Evolutionary conservation across 2,113 vertebrate species (phyloP), one percentile per base, ranked within the genome.

Genomic region (Percina caprodes): DNA sequence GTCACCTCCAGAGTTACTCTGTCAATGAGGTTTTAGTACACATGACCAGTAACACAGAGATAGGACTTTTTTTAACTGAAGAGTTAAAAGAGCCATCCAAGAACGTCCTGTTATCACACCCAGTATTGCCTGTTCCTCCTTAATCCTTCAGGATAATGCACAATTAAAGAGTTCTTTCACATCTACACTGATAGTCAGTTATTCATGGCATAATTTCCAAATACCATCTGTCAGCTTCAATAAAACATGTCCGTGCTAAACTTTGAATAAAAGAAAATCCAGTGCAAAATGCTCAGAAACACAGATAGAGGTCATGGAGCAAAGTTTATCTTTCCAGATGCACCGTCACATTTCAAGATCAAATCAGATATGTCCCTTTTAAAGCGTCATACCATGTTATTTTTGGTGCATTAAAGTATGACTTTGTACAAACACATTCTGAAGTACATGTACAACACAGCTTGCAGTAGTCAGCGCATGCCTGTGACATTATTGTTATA

Each of bases 401-500:
- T 30, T 55, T n/a, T 19, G 24, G 26, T 30, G 19, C 51, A 7
- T 33, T 60, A 68, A 45, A 24, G 19, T 14, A 2, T 11, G 9
- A 58, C 18, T 65, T 65, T 58, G 60, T 55, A 58, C 21, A 0
- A 23, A 48, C 12, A 21, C 5, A n/a, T 26, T 58, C 1, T 30
- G 19, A 30, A n/a, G 12, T 26, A 15, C 65, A 16, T n/a, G 16
- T 26, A 15, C 33, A 35, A 30, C 60, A 24, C 69, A 72, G 24
- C 35, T 73, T 54, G 62, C 30, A 73, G 69, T 46, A 35, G 66
- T 79, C 48, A 60, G 56, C 59, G 11, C 55, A 0, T 59, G 56
- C 70, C 59, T 24, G 51, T 39, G 39, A 79, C 67, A 63, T 76
- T 33, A 79, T 42, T 83, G 55, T 76, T 45, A 58, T 56, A 35